Evolutionary conservation across 2,113 vertebrate genomes (phyloP), one percentile per base, ranked within the genome.

Genomic region (Hemiprocne comata): DNA sequence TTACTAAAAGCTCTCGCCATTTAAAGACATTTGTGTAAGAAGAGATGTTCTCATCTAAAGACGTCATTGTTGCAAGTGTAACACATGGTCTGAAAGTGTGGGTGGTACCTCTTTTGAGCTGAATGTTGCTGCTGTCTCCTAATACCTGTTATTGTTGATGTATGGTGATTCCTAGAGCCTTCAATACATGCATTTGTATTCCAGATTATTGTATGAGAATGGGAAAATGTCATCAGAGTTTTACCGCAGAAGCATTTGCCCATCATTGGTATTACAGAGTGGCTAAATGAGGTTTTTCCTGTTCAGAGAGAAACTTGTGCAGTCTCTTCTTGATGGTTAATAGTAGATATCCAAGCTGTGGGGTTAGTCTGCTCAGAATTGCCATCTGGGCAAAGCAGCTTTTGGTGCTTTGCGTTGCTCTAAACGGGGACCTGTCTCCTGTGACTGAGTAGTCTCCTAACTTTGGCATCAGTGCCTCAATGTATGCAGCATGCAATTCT

Each of bases 241-340:
- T 44, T 50, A 66, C 31, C 65, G 0, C 51, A 55, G 60, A 67
- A 66, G 34, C 21, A 17, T 87, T 62, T 40, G 40, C 15, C 40
- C 70, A 31, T 36, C 33, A 3, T 34, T 3, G 0, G 0, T 28
- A 11, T 23, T 25, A 6, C 25, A 19, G 1, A 34, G 26, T 13
- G 44, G 17, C 34, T 73, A 23, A 62, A 42, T 13, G 20, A 69
- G 29, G 13, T 21, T 69, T 67, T 12, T 51, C 6, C 48, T 74
- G 13, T 57, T 74, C 28, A 34, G 60, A 28, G 9, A 65, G 31
- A 14, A 70, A 34, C 18, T 36, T 66, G 17, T 4, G 0, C 8
- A 28, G 33, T 51, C 16, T 87, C 31, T 70, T 73, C 33, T 58
- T 46, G 34, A 34, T 82, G n/a, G 23, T 13, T 72, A 2, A 33